Base-by-base conservation (phyloP, 1,140 invertebrate species). In the Bombus haemorrhoidalis region DNA sequence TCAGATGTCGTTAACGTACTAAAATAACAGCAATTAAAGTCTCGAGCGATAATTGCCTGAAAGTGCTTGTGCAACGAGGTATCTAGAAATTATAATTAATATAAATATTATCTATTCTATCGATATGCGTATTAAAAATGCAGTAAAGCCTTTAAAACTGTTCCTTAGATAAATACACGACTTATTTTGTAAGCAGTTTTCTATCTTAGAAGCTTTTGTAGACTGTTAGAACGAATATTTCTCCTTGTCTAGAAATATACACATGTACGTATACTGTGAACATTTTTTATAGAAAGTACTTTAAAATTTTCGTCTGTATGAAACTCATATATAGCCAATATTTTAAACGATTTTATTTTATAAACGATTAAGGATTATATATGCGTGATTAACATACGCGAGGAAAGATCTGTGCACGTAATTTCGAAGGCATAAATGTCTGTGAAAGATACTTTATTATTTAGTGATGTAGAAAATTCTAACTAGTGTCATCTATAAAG, bases 171-270 rank as follows among this genome's bases (percentile, higher is more conserved):
- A 72, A 59, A 37, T 81, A 68, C 47, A 72, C 79, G 15, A 66
- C 66, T 41, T 64, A 64, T 82, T 82, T 82, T 12, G 39, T 64
- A 41, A 82, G 28, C 6, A 37, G 37, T 73, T 82, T 82, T 74
- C 47, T 66, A 81, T 47, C 34, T 9, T 81, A 81, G 22, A n/a
- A 72, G 68, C 47, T 73, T 72, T 47, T 34, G 10, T 72, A 81
- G 68, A 41, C 43, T 53, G 13, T 37, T 72, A 13, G 47, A 47
- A 43, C 4, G 9, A 80, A 39, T 4, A 12, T 68, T 69, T 69
- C 10, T 15, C 68, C 37, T 37, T 37, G 15, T 53, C n/a, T 62
- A n/a, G 18, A 3, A 37, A 39, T 18, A 34, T 57, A n/a, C 12
- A 53, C 5, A 25, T 15, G 32, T 9, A 9, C 25, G 18, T 43